These are phyloP conservation scores for Pachycephala philippinensis DNA, from an alignment of 2,113 vertebrate species.

Conservation along the genomic window DNA sequence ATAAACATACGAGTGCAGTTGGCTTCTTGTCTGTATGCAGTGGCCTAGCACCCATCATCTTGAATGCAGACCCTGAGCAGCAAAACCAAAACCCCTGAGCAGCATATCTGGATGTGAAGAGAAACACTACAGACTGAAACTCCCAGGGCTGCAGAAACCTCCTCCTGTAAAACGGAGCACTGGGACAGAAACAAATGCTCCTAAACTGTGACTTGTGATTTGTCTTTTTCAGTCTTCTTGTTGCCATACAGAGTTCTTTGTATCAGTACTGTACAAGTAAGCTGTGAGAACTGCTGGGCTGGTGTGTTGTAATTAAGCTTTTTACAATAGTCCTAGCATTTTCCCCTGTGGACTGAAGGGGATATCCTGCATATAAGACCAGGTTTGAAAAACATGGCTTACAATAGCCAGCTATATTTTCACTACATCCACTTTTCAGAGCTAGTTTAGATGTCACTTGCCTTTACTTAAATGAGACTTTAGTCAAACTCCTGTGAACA, in stretches of 20 bases:
- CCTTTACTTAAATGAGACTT: neutral
- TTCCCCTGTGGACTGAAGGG: neutral
- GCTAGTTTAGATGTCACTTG: neutral
- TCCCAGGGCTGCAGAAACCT: neutral
- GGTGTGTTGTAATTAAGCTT: neutral
- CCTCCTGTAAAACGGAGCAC: neutral
- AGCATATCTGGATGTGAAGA: neutral
- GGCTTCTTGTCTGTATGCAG: neutral
- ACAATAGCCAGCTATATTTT: neutral
- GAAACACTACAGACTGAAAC: neutral
- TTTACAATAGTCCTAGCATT: neutral
- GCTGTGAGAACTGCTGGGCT: neutral
- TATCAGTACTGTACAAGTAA: neutral
- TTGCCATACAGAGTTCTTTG: neutral
- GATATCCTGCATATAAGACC: neutral
- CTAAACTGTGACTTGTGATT: neutral
- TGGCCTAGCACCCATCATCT: accelerated
- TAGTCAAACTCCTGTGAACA: neutral
- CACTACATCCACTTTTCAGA: neutral
- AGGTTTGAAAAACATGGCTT: neutral
- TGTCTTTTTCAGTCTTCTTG: neutral
- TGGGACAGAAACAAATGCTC: neutral
- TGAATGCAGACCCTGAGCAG: no score
- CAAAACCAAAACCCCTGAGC: neutral
- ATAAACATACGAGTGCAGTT: neutral